Conservation (phyloP, 2,797 vertebrate genomes). For the Sebastes vulpes region DNA sequence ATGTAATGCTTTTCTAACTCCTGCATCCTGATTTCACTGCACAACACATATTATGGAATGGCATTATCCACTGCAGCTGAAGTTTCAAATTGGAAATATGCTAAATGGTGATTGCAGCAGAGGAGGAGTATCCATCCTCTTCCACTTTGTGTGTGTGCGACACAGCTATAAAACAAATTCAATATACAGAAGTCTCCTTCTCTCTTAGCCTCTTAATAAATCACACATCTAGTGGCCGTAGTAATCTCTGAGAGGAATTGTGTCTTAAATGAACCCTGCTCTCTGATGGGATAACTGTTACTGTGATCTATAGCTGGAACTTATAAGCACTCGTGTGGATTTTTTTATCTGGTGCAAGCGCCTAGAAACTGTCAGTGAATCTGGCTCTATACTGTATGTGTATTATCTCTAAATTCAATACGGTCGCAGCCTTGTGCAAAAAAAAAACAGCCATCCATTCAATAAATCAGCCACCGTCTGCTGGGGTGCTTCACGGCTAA, state of each 20-base stretch:
- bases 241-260: slow-evolving; percentile 38
- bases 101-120: slow-evolving; percentile 41
- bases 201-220: slow-evolving; percentile 36
- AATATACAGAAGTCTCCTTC: slow-evolving; percentile 17
- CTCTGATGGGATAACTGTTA: slow-evolving; percentile 42
- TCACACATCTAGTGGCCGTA: slow-evolving; percentile 28
- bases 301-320: slow-evolving; percentile 59
- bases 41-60: slow-evolving; percentile 18
- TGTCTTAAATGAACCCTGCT: slow-evolving; percentile 56
- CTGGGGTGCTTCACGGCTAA: slow-evolving; percentile 16
- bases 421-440: neutral
- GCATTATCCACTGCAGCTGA: slow-evolving; percentile 52
- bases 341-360: slow-evolving; percentile 21
- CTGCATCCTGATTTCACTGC: slow-evolving; percentile 22
- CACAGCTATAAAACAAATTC: slow-evolving; percentile 60
- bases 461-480: slow-evolving; percentile 41
- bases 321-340: slow-evolving; percentile 20
- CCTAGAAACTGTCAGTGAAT: slow-evolving; percentile 30
- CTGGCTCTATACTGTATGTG: neutral
- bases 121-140: slow-evolving; percentile 32
- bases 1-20: neutral
- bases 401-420: slow-evolving; percentile 19
- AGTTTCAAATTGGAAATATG: slow-evolving; percentile 51
- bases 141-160: slow-evolving; percentile 35
- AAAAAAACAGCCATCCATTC: neutral